Evolutionary conservation across 2,888 invertebrate species (phyloP).

Genomic region (Junonia oenone): DNA sequence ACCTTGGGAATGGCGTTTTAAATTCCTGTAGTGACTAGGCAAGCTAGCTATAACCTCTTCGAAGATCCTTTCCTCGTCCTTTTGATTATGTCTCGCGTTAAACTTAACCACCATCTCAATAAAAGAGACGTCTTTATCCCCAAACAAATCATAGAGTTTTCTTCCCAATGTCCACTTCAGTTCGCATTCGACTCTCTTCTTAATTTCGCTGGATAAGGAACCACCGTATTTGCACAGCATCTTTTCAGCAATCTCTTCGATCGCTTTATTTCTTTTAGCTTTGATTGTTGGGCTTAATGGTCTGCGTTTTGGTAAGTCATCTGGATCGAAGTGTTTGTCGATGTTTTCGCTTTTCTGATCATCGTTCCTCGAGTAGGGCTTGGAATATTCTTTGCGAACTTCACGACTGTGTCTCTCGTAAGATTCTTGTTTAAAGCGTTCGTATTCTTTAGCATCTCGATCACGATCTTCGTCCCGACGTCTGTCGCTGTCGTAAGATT

Average conservation of each 20-base stretch:
- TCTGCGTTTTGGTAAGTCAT: not conserved
- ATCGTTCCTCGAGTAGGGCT: conserved; percentile 1
- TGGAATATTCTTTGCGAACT: conserved; percentile 7
- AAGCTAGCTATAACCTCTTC: conserved; percentile 48
- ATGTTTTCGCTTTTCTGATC: conserved; percentile 2
- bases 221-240: conserved; percentile 46
- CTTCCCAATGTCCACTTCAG: conserved; percentile 39
- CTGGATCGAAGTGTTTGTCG: not conserved
- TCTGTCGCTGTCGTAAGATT: conserved; percentile 34
- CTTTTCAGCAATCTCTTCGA: conserved; percentile 48
- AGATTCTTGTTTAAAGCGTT: conserved; percentile 5
- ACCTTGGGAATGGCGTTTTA: conserved; percentile 55
- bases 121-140: conserved; percentile 52
- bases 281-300: conserved; percentile 27
- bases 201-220: conserved; percentile 38
- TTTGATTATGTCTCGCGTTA: conserved; percentile 44
- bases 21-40: conserved; percentile 41
- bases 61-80: conserved; percentile 51
- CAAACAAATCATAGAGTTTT: conserved; percentile 52
- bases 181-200: conserved; percentile 42
- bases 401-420: conserved; percentile 11
- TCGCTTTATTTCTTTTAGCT: conserved; percentile 52
- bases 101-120: conserved; percentile 61
- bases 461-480: conserved; percentile 29
- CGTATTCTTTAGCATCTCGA: conserved; percentile 7